Percentiles rank a stretch among this genome's conserved stretches.
Evolutionary conservation across 2,888 invertebrate species (phyloP).

Genomic region (Apamea anceps): DNA sequence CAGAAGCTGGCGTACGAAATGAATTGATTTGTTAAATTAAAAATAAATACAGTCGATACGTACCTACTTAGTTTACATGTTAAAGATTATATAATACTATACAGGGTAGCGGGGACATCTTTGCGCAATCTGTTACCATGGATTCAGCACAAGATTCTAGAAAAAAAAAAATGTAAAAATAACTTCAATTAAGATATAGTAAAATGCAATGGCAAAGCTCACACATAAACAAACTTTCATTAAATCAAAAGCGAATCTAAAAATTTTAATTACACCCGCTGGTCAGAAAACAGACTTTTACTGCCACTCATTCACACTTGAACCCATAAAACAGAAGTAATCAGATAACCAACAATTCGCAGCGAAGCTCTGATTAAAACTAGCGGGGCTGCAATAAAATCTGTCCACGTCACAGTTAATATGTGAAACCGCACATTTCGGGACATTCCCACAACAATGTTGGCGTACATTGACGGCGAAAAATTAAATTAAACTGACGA

Average conservation of each 20-base stretch:
- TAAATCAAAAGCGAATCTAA: conserved; percentile 7
- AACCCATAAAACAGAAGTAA: conserved; percentile 60
- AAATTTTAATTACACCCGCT: conserved; percentile 28
- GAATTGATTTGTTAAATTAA: no score
- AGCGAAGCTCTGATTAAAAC: conserved; percentile 74
- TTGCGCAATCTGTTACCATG: no score
- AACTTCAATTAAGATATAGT: no score
- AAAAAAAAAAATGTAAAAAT: no score
- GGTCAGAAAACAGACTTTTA: conserved; percentile 42
- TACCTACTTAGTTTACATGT: no score
- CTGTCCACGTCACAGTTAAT: conserved; percentile 78
- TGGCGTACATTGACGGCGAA: conserved; percentile 75
- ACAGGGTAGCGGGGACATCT: no score
- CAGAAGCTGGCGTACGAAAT: no score
- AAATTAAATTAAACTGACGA: conserved; percentile 84
- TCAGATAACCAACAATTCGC: conserved; percentile 60
- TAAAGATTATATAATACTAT: no score
- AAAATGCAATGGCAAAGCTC: background rate
- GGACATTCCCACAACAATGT: conserved; percentile 81
- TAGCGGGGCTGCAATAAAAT: conserved; percentile 75
- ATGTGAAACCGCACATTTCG: conserved; percentile 78
- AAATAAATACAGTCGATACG: no score
- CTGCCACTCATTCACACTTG: conserved; percentile 53
- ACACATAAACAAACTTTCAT: background rate
- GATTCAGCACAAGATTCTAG: no score